phyloP scores from a whole-genome alignment of 2,797 vertebrate species.

The Oreonectes daqikongensis region DNA sequence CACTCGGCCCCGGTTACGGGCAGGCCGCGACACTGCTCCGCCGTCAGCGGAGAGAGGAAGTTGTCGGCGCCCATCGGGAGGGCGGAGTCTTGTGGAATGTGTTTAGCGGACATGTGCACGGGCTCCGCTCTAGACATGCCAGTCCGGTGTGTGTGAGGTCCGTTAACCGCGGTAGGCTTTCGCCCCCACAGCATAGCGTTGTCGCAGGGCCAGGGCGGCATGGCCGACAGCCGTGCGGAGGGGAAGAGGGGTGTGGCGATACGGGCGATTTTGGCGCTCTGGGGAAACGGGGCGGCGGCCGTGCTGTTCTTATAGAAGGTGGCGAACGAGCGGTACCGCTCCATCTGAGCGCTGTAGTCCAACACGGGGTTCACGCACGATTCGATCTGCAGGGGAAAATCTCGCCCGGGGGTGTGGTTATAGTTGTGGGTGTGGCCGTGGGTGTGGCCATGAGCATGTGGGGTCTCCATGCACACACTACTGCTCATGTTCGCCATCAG shows the following conservation, averaged over 20 bases:
- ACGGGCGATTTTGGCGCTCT: conserved; percentile 86
- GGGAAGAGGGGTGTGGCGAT: conserved; percentile 87
- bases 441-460: conserved; percentile 73
- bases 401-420: conserved; percentile 50
- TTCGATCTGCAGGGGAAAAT: conserved; percentile 67
- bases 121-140: conserved; percentile 74
- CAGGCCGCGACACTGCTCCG: conserved; percentile 55
- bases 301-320: conserved; percentile 90
- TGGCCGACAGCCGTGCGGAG: conserved; percentile 79
- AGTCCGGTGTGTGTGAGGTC: conserved; percentile 66
- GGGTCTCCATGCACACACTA: conserved; percentile 77
- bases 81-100: conserved; percentile 48
- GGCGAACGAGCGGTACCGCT: conserved; percentile 90
- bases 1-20: conserved; percentile 69
- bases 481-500: conserved; percentile 80
- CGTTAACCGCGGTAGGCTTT: conserved; percentile 57
- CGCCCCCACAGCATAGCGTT: conserved; percentile 80
- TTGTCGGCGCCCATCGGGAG: conserved; percentile 61
- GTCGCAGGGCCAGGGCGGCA: conserved; percentile 91
- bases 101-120: conserved; percentile 62
- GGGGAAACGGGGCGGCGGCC: conserved; percentile 80
- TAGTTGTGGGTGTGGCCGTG: conserved; percentile 61
- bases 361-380: conserved; percentile 76
- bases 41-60: conserved; percentile 65
- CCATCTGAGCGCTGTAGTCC: conserved; percentile 93